These are phyloP conservation scores for Apamea anceps DNA, from an alignment of 2,888 invertebrate species.

Conservation along the genomic window DNA sequence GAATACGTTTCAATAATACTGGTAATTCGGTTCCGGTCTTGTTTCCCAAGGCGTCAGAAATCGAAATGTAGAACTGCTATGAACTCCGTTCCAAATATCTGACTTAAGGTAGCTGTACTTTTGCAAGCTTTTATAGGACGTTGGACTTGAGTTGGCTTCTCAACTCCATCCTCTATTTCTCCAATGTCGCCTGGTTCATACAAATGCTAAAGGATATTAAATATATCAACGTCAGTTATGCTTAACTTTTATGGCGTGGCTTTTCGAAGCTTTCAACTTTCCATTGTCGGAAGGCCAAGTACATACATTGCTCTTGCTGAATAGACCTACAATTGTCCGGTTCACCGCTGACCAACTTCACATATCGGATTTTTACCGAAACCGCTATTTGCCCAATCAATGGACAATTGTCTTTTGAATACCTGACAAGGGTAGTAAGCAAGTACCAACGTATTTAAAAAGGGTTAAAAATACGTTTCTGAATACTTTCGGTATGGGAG, in stretches of 20 bases:
- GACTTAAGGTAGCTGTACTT: background rate
- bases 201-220: background rate
- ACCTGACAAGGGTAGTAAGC: background rate
- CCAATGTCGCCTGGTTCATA: background rate
- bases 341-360: background rate
- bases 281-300: background rate
- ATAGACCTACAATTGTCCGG: background rate
- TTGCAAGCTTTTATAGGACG: background rate
- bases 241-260: background rate
- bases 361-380: background rate
- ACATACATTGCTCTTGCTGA: background rate
- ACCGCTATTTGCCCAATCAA: slow-evolving; percentile 22
- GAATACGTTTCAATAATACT: slow-evolving; percentile 2
- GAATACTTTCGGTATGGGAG: background rate
- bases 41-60: background rate
- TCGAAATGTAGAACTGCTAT: background rate
- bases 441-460: background rate
- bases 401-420: slow-evolving; percentile 17
- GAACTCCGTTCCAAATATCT: background rate
- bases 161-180: background rate
- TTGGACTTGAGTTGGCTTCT: background rate
- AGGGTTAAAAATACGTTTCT: slow-evolving; percentile 3
- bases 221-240: background rate
- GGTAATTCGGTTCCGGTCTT: background rate
- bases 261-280: background rate